Percentiles rank a stretch among this genome's conserved stretches.
phyloP scores from a whole-genome alignment of 2,797 vertebrate genomes.

The Eulemur rubriventer region DNA sequence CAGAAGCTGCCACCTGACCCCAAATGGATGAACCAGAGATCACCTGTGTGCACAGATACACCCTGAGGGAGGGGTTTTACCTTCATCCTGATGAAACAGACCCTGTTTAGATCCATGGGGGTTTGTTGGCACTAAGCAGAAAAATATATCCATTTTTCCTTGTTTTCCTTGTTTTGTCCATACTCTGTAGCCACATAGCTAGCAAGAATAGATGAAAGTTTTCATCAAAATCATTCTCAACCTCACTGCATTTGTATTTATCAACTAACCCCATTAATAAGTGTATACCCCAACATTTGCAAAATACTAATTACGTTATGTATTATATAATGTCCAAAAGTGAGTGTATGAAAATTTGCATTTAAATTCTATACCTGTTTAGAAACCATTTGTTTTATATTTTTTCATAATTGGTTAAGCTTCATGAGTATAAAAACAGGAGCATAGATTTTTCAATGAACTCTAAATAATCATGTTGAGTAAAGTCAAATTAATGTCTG shows the following conservation, averaged over 20 bases:
- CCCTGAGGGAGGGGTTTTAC: not conserved
- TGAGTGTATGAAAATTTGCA: not conserved
- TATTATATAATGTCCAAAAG: not conserved
- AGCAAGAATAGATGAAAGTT: not conserved
- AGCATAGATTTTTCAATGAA: not conserved
- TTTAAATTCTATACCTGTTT: not conserved
- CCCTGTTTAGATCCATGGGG: not conserved
- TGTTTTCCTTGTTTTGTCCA: not conserved
- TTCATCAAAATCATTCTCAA: not conserved
- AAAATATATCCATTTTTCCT: not conserved
- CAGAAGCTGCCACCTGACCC: not conserved
- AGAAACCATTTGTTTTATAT: not conserved
- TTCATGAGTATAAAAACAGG: not conserved
- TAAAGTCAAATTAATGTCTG: not conserved
- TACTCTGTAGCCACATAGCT: not conserved
- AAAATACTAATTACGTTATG: not conserved
- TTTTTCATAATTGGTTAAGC: not conserved
- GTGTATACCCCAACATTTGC: not conserved
- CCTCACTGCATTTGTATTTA: not conserved
- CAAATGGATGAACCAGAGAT: accelerated
- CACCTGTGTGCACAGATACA: not conserved
- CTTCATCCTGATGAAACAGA: not conserved
- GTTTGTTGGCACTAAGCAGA: not conserved
- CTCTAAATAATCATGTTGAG: not conserved
- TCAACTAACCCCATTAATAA: no score